A percentile compares a stretch with the other conserved stretches of the same genome.
These are phyloP conservation scores for Pogona vitticeps DNA, from an alignment of 2,113 vertebrate genomes.

Conservation along the genomic window DNA sequence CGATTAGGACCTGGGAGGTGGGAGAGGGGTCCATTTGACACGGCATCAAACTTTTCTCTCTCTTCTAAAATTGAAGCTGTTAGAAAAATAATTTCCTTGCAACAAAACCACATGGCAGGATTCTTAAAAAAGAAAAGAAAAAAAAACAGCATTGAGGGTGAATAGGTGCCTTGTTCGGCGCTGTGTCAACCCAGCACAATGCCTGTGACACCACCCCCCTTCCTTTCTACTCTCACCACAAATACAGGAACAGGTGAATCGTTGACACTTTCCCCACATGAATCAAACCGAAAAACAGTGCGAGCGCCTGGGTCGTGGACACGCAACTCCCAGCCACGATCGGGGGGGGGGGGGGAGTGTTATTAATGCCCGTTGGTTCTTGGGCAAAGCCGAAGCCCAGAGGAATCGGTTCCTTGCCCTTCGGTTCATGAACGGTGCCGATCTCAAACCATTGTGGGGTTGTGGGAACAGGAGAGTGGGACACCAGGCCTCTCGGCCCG, in stretches of 20 bases:
- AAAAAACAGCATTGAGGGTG: not conserved
- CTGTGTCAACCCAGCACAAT: not conserved
- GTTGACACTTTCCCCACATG: slow-evolving; percentile 42
- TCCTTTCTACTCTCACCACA: not conserved
- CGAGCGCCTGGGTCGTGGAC: not conserved
- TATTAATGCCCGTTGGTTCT: not conserved
- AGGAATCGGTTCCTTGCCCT: not conserved
- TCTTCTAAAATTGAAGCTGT: not conserved
- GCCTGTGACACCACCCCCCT: not conserved
- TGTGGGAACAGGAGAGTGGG: too few species aligned
- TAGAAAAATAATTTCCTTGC: not conserved
- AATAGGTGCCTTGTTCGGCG: not conserved
- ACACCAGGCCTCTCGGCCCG: too few species aligned
- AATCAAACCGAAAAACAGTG: slow-evolving; percentile 12
- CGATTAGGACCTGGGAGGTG: too few species aligned
- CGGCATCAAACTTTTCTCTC: not conserved
- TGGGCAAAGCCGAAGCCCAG: not conserved
- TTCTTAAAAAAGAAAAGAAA: too few species aligned
- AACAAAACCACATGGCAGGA: not conserved
- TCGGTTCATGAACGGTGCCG: too few species aligned
- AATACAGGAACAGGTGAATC: not conserved
- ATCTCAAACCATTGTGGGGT: too few species aligned
- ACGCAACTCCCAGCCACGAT: not conserved
- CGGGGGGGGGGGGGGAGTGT: not conserved
- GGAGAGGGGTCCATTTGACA: too few species aligned